phyloP scores from a whole-genome alignment of 2,113 vertebrate genomes.

The Ammodytes dubius region DNA sequence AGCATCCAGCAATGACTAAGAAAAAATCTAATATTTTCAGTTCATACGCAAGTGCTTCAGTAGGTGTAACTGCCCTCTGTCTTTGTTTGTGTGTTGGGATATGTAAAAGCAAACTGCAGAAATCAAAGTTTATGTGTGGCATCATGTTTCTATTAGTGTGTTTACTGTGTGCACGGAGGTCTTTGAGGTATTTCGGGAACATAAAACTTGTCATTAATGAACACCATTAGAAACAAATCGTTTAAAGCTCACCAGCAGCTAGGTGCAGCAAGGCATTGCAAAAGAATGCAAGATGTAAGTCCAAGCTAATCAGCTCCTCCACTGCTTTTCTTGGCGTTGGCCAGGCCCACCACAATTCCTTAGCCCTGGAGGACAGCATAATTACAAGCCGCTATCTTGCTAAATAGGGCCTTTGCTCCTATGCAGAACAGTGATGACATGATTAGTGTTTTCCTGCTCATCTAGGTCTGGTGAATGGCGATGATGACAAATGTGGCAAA shows the following conservation, averaged over 20 bases:
- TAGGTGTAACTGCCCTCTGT: not conserved
- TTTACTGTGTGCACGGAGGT: conserved; percentile 27
- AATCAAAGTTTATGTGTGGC: conserved; percentile 22
- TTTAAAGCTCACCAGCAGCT: conserved; percentile 7
- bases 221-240: not conserved
- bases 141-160: conserved; percentile 35
- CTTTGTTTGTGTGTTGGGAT: conserved; percentile 25
- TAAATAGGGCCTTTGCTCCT: conserved; percentile 65
- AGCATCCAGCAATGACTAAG: not conserved
- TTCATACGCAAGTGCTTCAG: not conserved
- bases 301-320: conserved; percentile 68
- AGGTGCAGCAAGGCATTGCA: conserved; percentile 14
- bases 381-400: conserved; percentile 76
- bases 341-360: conserved; percentile 56
- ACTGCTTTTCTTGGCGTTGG: conserved; percentile 67
- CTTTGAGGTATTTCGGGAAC: conserved; percentile 40
- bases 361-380: conserved; percentile 69
- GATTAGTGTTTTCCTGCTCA: conserved; percentile 75
- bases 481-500: conserved; percentile 70
- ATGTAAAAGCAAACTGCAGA: conserved; percentile 9
- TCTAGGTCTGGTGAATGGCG: conserved; percentile 58
- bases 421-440: conserved; percentile 71
- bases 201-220: conserved; percentile 55
- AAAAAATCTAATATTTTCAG: conserved; percentile 5
- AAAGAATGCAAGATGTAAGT: conserved; percentile 55